phyloP scores from a whole-genome alignment of 2,797 vertebrate genomes.

The Cyclura pinguis region DNA sequence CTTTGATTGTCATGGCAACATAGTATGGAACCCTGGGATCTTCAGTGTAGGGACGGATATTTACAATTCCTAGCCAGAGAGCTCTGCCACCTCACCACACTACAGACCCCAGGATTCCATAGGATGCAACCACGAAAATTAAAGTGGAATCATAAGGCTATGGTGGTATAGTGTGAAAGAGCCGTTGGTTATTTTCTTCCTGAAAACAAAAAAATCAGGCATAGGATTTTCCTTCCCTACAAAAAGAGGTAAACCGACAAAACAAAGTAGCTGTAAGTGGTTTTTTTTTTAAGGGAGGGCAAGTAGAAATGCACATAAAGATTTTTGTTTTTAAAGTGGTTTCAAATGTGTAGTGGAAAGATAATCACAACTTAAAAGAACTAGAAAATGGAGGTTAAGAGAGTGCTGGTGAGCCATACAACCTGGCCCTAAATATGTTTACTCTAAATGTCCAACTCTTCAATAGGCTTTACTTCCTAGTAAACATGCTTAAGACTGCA shows the following conservation, averaged over 20 bases:
- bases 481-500: constrained; percentile 49
- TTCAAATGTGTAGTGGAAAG: constrained; percentile 58
- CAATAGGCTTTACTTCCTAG: constrained; percentile 50
- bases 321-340: constrained; percentile 45
- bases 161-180: no score
- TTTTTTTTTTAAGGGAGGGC: neutral
- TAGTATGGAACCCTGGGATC: no score
- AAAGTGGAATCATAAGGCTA: no score
- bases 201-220: neutral
- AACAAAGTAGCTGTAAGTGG: constrained; percentile 15
- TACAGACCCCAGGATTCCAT: no score
- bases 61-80: no score
- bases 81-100: no score
- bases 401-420: constrained; percentile 21
- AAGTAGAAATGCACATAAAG: constrained; percentile 27
- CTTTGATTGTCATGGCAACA: no score
- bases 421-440: neutral
- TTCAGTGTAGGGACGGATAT: no score
- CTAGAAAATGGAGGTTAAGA: constrained; percentile 63
- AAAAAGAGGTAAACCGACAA: neutral
- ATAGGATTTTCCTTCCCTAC: neutral
- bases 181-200: no score
- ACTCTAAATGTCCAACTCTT: constrained; percentile 18
- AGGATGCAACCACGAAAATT: no score
- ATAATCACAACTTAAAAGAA: constrained; percentile 61